Base-by-base conservation (phyloP, 2,113 vertebrate species). In the Nesoenas mayeri region DNA sequence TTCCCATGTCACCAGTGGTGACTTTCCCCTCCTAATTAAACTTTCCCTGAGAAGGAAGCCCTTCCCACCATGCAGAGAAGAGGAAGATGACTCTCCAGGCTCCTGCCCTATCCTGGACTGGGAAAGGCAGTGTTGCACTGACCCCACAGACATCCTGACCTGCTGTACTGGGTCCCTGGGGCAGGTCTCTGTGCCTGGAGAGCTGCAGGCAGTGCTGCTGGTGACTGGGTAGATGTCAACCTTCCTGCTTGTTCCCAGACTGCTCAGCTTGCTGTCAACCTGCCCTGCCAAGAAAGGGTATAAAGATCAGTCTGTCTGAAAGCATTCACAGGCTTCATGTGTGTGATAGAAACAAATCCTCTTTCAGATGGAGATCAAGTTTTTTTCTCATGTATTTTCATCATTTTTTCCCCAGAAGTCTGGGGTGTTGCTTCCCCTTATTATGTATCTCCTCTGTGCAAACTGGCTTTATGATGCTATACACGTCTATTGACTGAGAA, bases 391-490 rank as follows among this genome's bases (percentile, higher is more conserved):
- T 29, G 10, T 15, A 51, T 67, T 60, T 44, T 61, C 4, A 36
- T 29, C 17, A 21, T 54, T 20, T 25, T 64, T 79, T 69, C 44
- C 21, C 17, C 34, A 47, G 19, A n/a, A 17, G 1, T 28, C 61
- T 79, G 28, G 29, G 12, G 14, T 62, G 53, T 2, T 51, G 44
- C 26, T 89, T 47, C 20, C n/a, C n/a, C 6, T 29, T 21, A 2
- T 5, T 7, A 11, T 0, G 0, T 13, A 3, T 24, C 19, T 74
- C 36, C 10, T 38, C 4, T 2, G 3, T 82, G 29, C 34, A 72
- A 67, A 42, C 25, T 42, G 70, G 74, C 25, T 67, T 62, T 4
- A 16, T 0, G 2, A 38, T 21, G 31, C 40, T 70, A 19, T 22
- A 3, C 71, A 44, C 10, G 22, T 54, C 44, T 65, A 29, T 8